phyloP scores from a whole-genome alignment of 2,797 vertebrate genomes.

The Anniella stebbinsi region DNA sequence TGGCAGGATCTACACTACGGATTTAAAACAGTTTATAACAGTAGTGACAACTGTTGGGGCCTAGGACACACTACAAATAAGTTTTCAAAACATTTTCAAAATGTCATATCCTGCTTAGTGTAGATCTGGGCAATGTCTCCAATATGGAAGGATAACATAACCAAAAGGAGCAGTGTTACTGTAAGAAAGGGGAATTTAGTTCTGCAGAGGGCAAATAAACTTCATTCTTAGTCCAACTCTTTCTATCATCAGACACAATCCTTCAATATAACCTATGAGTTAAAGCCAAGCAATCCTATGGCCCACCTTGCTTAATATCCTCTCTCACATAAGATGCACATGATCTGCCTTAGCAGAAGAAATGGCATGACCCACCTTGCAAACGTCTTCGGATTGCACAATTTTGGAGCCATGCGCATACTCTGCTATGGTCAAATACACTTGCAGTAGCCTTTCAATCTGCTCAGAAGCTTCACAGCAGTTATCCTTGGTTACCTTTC shows the following conservation, averaged over 20 bases:
- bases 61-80: no score
- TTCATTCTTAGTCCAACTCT: neutral
- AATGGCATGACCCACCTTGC: slow-evolving; percentile 80
- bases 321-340: neutral
- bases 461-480: slow-evolving; percentile 81
- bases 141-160: neutral
- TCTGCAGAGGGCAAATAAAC: neutral
- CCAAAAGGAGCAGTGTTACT: neutral
- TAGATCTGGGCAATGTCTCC: no score
- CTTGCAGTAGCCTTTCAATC: slow-evolving; percentile 87
- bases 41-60: no score
- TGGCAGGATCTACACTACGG: no score
- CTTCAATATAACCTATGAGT: neutral
- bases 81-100: no score
- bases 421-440: slow-evolving; percentile 85
- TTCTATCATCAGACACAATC: slow-evolving; percentile 6
- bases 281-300: neutral
- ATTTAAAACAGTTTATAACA: no score
- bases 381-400: slow-evolving; percentile 84
- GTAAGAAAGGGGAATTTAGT: neutral
- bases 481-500: slow-evolving; percentile 71
- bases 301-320: neutral
- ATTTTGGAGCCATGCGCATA: slow-evolving; percentile 88
- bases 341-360: neutral
- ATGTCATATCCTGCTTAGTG: no score